Evolutionary conservation across 2,888 invertebrate species (phyloP).

Genomic region (Yponomeuta sedellus): DNA sequence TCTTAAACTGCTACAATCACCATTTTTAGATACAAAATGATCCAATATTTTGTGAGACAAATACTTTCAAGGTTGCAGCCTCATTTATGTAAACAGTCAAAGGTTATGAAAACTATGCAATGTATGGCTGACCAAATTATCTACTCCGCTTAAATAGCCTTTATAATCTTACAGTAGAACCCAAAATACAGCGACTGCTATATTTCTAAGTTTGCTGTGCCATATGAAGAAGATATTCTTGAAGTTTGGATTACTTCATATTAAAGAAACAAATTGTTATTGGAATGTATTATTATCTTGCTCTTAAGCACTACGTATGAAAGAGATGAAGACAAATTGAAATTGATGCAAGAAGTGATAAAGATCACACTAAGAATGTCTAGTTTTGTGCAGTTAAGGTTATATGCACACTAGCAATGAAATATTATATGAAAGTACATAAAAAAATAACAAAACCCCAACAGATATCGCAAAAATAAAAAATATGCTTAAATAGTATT

Average conservation of each 20-base stretch:
- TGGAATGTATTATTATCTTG: neutral
- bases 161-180: neutral
- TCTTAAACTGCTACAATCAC: neutral
- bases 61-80: conserved; percentile 7
- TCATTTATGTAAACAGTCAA: conserved; percentile 9
- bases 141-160: neutral
- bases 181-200: neutral
- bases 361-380: too few relatives aligned
- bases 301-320: too few relatives aligned
- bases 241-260: neutral
- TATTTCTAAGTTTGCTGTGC: neutral
- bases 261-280: neutral
- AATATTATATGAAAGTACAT: too few relatives aligned
- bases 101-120: conserved; percentile 8
- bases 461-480: too few relatives aligned
- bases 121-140: neutral
- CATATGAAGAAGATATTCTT: neutral
- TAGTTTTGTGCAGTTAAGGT: too few relatives aligned
- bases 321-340: neutral
- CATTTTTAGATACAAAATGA: neutral
- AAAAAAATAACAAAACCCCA: too few relatives aligned
- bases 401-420: too few relatives aligned
- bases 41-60: conserved; percentile 2
- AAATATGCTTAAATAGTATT: too few relatives aligned
- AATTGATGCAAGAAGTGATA: neutral